phyloP scores from a whole-genome alignment of 2,888 invertebrate genomes.

The Laothoe populi region DNA sequence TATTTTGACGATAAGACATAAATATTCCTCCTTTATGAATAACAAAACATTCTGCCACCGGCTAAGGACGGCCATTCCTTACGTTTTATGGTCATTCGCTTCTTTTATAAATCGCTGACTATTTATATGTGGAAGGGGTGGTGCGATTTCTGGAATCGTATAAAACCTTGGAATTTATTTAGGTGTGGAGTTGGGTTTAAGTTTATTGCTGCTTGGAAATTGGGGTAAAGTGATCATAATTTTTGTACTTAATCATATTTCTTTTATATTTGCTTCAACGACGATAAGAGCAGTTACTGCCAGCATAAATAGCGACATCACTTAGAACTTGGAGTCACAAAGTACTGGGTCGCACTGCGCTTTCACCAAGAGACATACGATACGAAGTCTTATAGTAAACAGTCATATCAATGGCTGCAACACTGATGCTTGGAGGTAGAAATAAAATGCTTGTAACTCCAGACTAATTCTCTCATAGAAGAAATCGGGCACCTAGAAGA shows the following conservation, averaged over 20 bases:
- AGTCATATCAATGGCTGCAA: too few species aligned
- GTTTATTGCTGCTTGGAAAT: background rate
- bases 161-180: constrained; percentile 21
- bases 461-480: too few species aligned
- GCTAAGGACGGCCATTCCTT: constrained; percentile 72
- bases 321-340: too few species aligned
- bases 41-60: constrained; percentile 76
- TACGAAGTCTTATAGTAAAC: too few species aligned
- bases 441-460: too few species aligned
- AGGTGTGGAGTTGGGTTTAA: background rate
- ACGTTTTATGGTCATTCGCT: constrained; percentile 75
- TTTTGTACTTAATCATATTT: background rate
- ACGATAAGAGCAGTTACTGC: too few species aligned
- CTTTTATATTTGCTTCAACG: too few species aligned
- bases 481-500: too few species aligned
- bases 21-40: constrained; percentile 83
- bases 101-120: constrained; percentile 75
- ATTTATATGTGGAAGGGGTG: constrained; percentile 61
- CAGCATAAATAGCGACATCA: too few species aligned
- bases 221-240: background rate
- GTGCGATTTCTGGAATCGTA: constrained; percentile 21
- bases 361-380: too few species aligned
- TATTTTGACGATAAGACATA: constrained; percentile 84
- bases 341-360: too few species aligned
- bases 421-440: too few species aligned